Percentiles rank a stretch among this genome's conserved stretches.
These are phyloP conservation scores for Leptoclinus maculatus DNA, from an alignment of 2,797 vertebrate genomes.

Conservation along the genomic window DNA sequence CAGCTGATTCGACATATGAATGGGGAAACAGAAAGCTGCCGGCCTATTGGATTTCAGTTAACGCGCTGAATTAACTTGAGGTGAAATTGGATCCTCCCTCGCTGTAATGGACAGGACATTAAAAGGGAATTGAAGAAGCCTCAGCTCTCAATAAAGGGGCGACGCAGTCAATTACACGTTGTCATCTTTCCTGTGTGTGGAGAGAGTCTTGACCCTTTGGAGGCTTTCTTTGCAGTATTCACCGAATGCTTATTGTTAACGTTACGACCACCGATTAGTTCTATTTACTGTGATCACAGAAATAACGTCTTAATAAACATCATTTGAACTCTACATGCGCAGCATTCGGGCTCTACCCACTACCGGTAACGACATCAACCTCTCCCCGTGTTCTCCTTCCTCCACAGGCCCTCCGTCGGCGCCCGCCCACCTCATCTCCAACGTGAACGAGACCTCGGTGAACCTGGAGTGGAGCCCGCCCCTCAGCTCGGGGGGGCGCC, in stretches of 20 bases:
- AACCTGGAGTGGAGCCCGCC: constrained; percentile 96
- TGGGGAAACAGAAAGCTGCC: constrained; percentile 56
- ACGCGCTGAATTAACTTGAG: constrained; percentile 66
- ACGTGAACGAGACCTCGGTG: constrained; percentile 97
- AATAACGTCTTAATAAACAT: neutral
- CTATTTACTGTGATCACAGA: neutral
- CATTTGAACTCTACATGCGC: constrained; percentile 12
- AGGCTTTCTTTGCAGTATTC: neutral
- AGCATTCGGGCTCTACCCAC: neutral
- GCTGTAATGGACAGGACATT: constrained; percentile 65
- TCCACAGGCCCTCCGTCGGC: constrained; percentile 91
- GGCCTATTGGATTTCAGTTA: constrained; percentile 73
- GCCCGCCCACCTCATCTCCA: constrained; percentile 95
- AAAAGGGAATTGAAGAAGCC: constrained; percentile 68
- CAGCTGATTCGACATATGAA: constrained; percentile 60
- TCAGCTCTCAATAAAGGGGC: constrained; percentile 46
- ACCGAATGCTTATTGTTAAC: neutral
- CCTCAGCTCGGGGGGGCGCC: constrained; percentile 91
- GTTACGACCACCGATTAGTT: too few species aligned
- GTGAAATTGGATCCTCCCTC: constrained; percentile 66
- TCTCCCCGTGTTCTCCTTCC: neutral
- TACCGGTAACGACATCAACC: constrained; percentile 66
- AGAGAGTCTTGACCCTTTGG: constrained; percentile 7
- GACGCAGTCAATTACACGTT: constrained; percentile 59
- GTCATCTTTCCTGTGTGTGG: constrained; percentile 19